Evolutionary conservation across 2,888 invertebrate genomes (phyloP).

Genomic region (Pseudococcus longispinus): DNA sequence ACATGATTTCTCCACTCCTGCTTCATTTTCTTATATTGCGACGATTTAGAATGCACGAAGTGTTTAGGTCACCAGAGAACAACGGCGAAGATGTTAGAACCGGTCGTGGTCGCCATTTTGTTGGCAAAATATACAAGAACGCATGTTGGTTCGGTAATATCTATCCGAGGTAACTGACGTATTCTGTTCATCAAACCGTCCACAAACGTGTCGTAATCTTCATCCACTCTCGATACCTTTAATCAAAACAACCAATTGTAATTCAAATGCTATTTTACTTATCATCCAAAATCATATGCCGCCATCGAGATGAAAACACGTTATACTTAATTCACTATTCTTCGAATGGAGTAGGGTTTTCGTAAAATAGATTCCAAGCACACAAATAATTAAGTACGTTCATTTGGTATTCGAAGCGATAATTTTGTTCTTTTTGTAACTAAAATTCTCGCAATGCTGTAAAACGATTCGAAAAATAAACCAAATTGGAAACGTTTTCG

Average conservation of each 20-base stretch:
- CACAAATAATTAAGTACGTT: background rate
- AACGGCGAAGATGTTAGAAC: slow-evolving; percentile 61
- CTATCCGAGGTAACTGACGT: slow-evolving; percentile 81
- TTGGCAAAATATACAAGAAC: slow-evolving; percentile 89
- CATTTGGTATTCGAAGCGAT: too few relatives aligned
- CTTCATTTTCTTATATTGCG: slow-evolving; percentile 99
- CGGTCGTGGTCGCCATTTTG: slow-evolving; percentile 74
- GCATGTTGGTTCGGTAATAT: slow-evolving; percentile 86
- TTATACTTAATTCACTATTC: too few relatives aligned
- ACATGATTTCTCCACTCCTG: slow-evolving; percentile 98
- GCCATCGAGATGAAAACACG: background rate
- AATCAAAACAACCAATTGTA: too few relatives aligned
- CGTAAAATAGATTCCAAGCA: background rate
- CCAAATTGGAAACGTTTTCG: background rate
- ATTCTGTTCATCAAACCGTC: slow-evolving; percentile 86
- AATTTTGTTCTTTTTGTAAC: too few relatives aligned
- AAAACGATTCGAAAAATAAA: background rate
- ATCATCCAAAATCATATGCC: too few relatives aligned
- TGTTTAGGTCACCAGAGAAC: slow-evolving; percentile 73
- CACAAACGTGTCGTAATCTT: slow-evolving; percentile 83
- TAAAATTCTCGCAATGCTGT: too few relatives aligned
- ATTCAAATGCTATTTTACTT: background rate
- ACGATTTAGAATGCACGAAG: slow-evolving; percentile 97
- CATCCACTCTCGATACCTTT: slow-evolving; percentile 76
- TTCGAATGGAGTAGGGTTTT: background rate